Conservation (phyloP, 2,888 invertebrate genomes). For the Agrotis exclamationis region DNA sequence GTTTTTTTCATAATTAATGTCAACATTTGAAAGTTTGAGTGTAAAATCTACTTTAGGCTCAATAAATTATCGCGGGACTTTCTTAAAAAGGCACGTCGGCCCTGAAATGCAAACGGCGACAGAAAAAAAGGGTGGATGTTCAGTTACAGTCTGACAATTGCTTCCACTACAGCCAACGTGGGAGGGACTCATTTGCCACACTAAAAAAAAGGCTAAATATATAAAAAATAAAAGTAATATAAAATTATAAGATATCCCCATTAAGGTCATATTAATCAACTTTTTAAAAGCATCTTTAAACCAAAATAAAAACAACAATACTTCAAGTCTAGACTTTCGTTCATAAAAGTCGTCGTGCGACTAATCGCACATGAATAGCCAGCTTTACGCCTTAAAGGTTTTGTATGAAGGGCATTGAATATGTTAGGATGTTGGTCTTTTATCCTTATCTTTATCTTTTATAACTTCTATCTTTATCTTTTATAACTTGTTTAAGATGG, state of each 20-base stretch:
- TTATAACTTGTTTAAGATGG: slow-evolving; percentile 30
- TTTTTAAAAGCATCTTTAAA: background rate
- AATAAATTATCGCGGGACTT: too few relatives aligned
- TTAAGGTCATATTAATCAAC: background rate
- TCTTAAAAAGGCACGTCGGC: too few relatives aligned
- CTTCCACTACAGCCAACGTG: too few relatives aligned
- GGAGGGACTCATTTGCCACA: too few relatives aligned
- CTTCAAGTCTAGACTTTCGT: slow-evolving; percentile 24
- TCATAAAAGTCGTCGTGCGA: slow-evolving; percentile 29
- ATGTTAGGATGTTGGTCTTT: slow-evolving; percentile 38
- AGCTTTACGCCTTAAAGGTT: slow-evolving; percentile 44
- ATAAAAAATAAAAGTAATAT: too few relatives aligned
- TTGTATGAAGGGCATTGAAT: slow-evolving; percentile 50
- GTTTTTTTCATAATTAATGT: background rate
- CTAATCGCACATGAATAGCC: slow-evolving; percentile 58
- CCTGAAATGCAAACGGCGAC: too few relatives aligned
- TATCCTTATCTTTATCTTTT: slow-evolving; percentile 22
- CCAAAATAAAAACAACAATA: background rate
- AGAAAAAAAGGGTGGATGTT: too few relatives aligned
- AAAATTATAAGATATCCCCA: background rate
- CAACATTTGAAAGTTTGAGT: background rate
- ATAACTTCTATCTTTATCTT: slow-evolving; percentile 37
- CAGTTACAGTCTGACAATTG: too few relatives aligned
- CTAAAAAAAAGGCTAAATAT: too few relatives aligned
- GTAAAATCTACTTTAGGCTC: background rate